These are phyloP conservation scores for Lepus townsendii DNA, from an alignment of 2,797 vertebrate genomes.

Conservation along the genomic window DNA sequence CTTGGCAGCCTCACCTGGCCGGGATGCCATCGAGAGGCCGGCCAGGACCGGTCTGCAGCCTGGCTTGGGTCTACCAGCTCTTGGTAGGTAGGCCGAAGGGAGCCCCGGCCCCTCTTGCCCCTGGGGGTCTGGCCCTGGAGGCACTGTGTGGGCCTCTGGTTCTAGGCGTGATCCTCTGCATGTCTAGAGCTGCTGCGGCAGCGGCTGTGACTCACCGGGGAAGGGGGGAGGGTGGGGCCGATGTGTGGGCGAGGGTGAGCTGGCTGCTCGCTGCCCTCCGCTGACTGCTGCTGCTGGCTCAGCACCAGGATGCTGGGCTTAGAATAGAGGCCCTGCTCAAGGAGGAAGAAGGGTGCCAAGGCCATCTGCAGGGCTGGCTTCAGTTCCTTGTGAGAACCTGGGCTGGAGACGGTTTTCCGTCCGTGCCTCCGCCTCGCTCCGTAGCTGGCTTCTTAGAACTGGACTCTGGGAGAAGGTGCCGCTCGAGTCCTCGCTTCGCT, in stretches of 20 bases:
- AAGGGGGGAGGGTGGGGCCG: slow-evolving; percentile 70
- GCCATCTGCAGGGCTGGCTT: slow-evolving; percentile 41
- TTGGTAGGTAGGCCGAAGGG: neutral
- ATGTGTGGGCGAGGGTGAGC: slow-evolving; percentile 60
- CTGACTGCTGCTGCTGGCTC: slow-evolving; percentile 58
- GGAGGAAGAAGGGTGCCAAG: slow-evolving; percentile 25
- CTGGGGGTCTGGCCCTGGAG: neutral
- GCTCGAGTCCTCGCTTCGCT: neutral
- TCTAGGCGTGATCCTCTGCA: slow-evolving; percentile 68
- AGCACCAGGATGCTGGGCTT: slow-evolving; percentile 53
- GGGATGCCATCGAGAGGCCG: neutral
- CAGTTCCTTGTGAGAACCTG: neutral
- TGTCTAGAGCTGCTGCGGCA: slow-evolving; percentile 60
- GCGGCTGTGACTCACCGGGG: slow-evolving; percentile 55
- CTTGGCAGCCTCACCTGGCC: neutral
- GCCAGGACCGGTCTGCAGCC: neutral
- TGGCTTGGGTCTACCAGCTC: fast-evolving
- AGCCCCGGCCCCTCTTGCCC: neutral
- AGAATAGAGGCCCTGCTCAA: slow-evolving; percentile 27
- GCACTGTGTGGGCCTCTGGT: neutral
- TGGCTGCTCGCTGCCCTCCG: neutral
- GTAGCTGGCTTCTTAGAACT: neutral
- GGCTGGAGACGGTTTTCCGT: neutral
- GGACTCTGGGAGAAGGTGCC: neutral
- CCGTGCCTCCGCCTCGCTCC: neutral